phyloP scores from a whole-genome alignment of 2,113 vertebrate species.

The Anser cygnoides region DNA sequence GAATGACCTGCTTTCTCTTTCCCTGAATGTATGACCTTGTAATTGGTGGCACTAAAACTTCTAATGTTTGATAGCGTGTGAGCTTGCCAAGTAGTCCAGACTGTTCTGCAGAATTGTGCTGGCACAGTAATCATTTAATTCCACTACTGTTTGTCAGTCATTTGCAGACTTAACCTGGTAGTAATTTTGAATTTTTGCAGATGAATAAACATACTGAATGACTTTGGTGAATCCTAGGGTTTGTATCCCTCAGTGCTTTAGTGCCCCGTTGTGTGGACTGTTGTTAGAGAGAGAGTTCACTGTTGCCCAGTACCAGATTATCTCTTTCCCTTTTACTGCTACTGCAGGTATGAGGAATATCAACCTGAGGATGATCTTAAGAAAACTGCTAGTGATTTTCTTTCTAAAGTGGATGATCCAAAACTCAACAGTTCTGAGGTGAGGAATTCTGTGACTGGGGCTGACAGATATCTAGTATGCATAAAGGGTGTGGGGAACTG shows the following conservation, averaged over 20 bases:
- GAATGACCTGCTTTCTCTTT: slow-evolving; percentile 27
- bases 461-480: not conserved
- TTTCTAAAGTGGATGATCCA: slow-evolving; percentile 95
- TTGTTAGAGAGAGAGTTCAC: not conserved
- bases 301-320: not conserved
- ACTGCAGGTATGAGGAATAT: slow-evolving; percentile 90
- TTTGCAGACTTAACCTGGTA: not conserved
- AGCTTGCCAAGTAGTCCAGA: not conserved
- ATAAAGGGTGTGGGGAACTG: not conserved
- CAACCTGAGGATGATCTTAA: slow-evolving; percentile 90
- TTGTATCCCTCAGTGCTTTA: not conserved
- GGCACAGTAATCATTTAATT: not conserved
- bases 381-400: slow-evolving; percentile 90
- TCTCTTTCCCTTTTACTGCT: not conserved
- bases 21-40: slow-evolving; percentile 2
- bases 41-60: not conserved
- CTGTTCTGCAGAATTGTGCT: slow-evolving; percentile 3
- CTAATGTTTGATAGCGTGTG: not conserved
- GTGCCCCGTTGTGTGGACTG: not conserved
- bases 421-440: slow-evolving; percentile 96
- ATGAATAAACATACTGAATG: not conserved
- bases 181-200: not conserved
- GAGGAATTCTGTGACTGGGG: slow-evolving; percentile 32
- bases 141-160: not conserved
- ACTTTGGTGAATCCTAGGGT: not conserved